phyloP scores from a whole-genome alignment of 2,888 invertebrate species.

The Cremastinae sp. region DNA sequence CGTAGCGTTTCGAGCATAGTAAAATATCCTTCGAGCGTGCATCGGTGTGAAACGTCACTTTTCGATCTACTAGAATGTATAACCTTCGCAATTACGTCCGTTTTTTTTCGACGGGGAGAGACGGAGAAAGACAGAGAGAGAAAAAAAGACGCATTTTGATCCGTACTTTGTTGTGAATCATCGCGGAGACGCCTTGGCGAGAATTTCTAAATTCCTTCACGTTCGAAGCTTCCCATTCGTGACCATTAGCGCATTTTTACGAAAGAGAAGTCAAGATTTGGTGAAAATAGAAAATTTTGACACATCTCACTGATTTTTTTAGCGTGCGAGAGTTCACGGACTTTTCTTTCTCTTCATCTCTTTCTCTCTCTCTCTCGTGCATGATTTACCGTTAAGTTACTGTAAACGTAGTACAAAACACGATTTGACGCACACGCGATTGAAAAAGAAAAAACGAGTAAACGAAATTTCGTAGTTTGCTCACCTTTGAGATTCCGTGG shows the following conservation, averaged over 20 bases:
- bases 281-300: neutral
- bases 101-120: neutral
- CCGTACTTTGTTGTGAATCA: conserved; percentile 12
- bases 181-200: conserved; percentile 11
- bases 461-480: conserved; percentile 41
- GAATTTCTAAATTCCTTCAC: neutral
- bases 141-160: conserved; percentile 10
- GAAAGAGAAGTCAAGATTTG: neutral
- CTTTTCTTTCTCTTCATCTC: neutral
- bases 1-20: conserved; percentile 17
- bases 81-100: neutral
- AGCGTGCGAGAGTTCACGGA: conserved; percentile 4
- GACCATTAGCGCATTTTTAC: conserved; percentile 16
- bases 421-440: conserved; percentile 14
- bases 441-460: conserved; percentile 31
- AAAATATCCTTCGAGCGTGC: neutral
- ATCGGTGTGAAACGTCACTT: conserved; percentile 51
- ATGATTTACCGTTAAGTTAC: conserved; percentile 33
- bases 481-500: conserved; percentile 58
- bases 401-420: conserved; percentile 5
- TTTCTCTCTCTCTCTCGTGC: neutral
- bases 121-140: conserved; percentile 8
- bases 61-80: conserved; percentile 3
- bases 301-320: neutral
- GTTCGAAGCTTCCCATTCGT: conserved; percentile 14